These are phyloP conservation scores for Leptosomus discolor DNA, from an alignment of 2,113 vertebrate genomes.

Conservation along the genomic window DNA sequence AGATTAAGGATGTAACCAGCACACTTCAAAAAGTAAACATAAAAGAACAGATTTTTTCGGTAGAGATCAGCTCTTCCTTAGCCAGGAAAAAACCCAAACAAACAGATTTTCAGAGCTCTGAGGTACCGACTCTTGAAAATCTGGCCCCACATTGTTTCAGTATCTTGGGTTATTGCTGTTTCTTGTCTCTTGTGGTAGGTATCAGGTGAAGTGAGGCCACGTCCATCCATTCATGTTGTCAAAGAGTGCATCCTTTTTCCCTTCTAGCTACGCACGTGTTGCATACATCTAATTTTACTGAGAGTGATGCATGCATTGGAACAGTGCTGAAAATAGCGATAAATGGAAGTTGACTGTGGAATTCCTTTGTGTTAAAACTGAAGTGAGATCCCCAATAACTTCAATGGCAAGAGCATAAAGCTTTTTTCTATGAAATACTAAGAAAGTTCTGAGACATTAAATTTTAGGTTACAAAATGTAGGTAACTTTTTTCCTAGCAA, in stretches of 20 bases:
- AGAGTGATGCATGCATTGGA: not conserved
- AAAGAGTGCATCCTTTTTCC: not conserved
- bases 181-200: not conserved
- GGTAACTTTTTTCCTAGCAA: not conserved
- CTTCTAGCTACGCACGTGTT: not conserved
- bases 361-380: not conserved
- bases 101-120: not conserved
- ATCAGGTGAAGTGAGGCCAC: not conserved
- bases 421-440: not conserved
- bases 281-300: not conserved
- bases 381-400: not conserved
- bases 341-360: not conserved
- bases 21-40: slow-evolving; percentile 36
- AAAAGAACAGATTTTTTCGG: slow-evolving; percentile 12
- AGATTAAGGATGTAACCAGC: slow-evolving; percentile 47
- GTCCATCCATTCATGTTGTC: not conserved
- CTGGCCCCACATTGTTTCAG: not conserved
- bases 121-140: not conserved
- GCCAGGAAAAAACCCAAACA: not conserved
- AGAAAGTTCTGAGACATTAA: not conserved
- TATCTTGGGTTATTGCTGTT: not conserved
- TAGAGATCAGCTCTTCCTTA: not conserved
- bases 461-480: not conserved
- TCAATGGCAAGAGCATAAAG: not conserved
- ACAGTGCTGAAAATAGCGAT: not conserved